Conservation (phyloP, 2,797 vertebrate genomes). For the Hephaestus fuliginosus region DNA sequence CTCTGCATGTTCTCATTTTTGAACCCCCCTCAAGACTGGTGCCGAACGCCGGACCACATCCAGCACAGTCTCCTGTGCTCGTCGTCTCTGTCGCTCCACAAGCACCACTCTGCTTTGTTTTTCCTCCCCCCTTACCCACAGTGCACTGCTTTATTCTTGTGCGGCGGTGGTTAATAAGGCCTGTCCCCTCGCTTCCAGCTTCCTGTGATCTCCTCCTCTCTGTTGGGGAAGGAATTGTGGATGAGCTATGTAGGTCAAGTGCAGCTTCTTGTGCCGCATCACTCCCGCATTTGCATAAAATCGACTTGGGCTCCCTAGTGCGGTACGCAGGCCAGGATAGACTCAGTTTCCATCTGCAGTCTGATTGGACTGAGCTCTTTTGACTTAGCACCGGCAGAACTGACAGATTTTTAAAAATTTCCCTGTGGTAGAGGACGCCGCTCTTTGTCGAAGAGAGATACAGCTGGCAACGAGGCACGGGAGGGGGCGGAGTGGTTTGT, state of each 20-base stretch:
- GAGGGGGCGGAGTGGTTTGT: slow-evolving; percentile 61
- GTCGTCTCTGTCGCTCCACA: slow-evolving; percentile 29
- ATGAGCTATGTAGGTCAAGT: slow-evolving; percentile 82
- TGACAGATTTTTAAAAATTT: slow-evolving; percentile 9
- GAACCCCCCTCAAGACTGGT: neutral
- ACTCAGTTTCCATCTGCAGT: slow-evolving; percentile 47
- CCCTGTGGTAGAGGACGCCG: slow-evolving; percentile 1
- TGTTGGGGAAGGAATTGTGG: slow-evolving; percentile 64
- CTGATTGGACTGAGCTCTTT: slow-evolving; percentile 47
- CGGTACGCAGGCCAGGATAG: slow-evolving; percentile 33
- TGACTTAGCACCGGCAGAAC: slow-evolving; percentile 12
- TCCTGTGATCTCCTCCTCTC: slow-evolving; percentile 71
- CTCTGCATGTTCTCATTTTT: slow-evolving; percentile 21
- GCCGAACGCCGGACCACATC: slow-evolving; percentile 32
- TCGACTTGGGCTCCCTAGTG: slow-evolving; percentile 52
- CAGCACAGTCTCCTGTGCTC: slow-evolving; percentile 32
- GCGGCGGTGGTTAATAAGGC: slow-evolving; percentile 68
- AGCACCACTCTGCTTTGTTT: slow-evolving; percentile 46
- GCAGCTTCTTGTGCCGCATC: slow-evolving; percentile 70
- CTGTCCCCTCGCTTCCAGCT: slow-evolving; percentile 61
- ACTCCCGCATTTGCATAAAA: slow-evolving; percentile 78
- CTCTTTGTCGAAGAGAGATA: slow-evolving; percentile 39
- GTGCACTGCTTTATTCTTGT: slow-evolving; percentile 50
- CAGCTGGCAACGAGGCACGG: slow-evolving; percentile 45
- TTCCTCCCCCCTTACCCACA: slow-evolving; percentile 17